These are phyloP conservation scores for Hydrozoanthus tunicans DNA, from an alignment of 64 coral and sea anemone genomes.

Conservation along the genomic window DNA sequence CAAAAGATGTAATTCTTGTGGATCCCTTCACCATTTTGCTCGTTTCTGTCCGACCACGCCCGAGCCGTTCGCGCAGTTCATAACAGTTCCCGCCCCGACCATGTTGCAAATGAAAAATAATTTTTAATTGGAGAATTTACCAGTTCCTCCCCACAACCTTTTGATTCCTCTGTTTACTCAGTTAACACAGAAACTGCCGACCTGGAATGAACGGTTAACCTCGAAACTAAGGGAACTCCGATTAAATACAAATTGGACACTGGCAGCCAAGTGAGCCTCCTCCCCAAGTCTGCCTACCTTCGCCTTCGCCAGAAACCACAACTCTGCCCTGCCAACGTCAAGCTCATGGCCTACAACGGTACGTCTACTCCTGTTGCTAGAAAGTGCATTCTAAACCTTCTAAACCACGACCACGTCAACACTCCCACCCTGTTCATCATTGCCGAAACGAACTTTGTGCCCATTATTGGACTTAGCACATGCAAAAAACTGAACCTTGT, in stretches of 20 bases:
- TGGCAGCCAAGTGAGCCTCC: background rate
- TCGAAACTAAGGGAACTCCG: background rate
- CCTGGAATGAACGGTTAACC: background rate
- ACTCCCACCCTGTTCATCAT: conserved; percentile 21
- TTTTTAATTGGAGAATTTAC: conserved; percentile 11
- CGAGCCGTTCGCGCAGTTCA: conserved; percentile 28
- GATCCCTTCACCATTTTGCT: background rate
- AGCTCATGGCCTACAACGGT: conserved; percentile 8
- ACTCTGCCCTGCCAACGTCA: background rate
- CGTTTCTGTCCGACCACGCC: too few relatives aligned
- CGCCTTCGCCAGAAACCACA: background rate
- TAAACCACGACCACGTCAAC: conserved; percentile 28
- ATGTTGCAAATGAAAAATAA: conserved; percentile 27
- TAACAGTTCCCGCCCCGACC: conserved; percentile 37
- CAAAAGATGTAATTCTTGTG: background rate
- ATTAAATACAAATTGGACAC: conserved; percentile 22
- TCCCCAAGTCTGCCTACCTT: conserved; percentile 4
- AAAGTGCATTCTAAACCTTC: conserved; percentile 17
- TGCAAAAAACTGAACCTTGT: conserved; percentile 48
- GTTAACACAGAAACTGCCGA: conserved; percentile 18
- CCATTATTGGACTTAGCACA: conserved; percentile 24
- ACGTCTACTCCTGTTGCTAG: conserved; percentile 22
- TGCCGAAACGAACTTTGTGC: background rate
- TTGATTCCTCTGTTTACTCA: conserved; percentile 16
- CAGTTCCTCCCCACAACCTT: conserved; percentile 13